Base-by-base conservation (phyloP, 2,888 invertebrate genomes). In the Fragum whitleyi region DNA sequence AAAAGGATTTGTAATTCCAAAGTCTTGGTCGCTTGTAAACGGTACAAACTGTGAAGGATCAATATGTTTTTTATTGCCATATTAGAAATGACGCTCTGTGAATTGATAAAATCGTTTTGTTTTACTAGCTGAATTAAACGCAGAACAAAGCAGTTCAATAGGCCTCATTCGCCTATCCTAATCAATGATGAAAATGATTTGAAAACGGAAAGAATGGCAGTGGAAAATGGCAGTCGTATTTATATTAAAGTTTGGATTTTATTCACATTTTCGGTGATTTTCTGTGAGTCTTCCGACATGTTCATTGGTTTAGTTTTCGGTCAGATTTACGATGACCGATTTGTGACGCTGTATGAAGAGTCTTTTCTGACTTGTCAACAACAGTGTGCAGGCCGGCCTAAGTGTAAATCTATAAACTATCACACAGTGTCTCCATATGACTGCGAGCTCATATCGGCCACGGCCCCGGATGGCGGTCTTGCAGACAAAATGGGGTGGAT, bases 321-420 rank as follows among this genome's bases (percentile, higher is more conserved):
- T 3, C 5, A 47, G n/a, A n/a, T 47, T 47, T 47, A 47, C 47
- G 47, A 47, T 47, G 47, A 47, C 47, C 5, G 16, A 3, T 19
- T 47, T 14, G 14, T 47, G n/a, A 47, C 47, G 16, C 16, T 42
- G 42, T 65, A 42, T 23, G 65, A 26, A 14, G 23, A 42, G 23
- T 36, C 36, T 23, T 26, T 65, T 1, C 19, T 42, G 26, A 23
- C 21, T 16, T 65, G 65, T n/a, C 65, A 65, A 36, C 36, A 42
- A 2, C 21, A 65, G 23, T 65, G 65, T 65, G 65, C 65, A 16
- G 26, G 7, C 65, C 21, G 65, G 21, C 39, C 42, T 2, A 39
- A 23, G 42, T 65, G 65, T 42, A 65, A 65, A 26, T 65, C 65
- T 21, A 42, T 65, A 28, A 65, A 65, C 42, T 65, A 65, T 19